phyloP scores from a whole-genome alignment of 2,113 vertebrate genomes.

The Rhinoderma darwinii region DNA sequence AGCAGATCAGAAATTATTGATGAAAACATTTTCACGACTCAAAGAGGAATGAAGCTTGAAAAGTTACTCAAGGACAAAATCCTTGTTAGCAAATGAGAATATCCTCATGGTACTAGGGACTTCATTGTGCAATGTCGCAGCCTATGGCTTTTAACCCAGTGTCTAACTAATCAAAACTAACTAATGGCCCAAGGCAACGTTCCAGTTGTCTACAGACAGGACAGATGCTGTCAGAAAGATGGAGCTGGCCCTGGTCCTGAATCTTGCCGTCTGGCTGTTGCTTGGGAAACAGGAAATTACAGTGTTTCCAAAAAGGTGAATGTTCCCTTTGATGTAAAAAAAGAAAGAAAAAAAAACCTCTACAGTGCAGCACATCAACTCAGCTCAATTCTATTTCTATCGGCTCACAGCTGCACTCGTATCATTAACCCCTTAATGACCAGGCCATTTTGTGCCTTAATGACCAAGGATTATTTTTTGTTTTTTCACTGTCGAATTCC shows the following conservation, averaged over 20 bases:
- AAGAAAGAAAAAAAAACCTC: background rate
- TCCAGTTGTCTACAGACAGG: slow-evolving; percentile 56
- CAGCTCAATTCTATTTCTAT: background rate
- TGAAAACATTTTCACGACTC: slow-evolving; percentile 15
- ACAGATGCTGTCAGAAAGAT: slow-evolving; percentile 50
- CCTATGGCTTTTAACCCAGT: slow-evolving; percentile 54
- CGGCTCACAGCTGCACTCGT: background rate
- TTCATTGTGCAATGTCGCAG: slow-evolving; percentile 46
- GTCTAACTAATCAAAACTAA: slow-evolving; percentile 57
- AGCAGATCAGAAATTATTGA: slow-evolving; percentile 8
- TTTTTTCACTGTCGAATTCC: too few relatives aligned
- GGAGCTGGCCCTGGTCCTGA: slow-evolving; percentile 55
- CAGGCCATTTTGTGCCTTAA: too few relatives aligned
- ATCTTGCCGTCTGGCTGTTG: slow-evolving; percentile 24
- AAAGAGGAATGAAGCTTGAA: slow-evolving; percentile 7
- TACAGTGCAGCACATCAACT: background rate
- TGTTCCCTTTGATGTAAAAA: slow-evolving; percentile 16
- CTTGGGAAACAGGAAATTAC: slow-evolving; percentile 39
- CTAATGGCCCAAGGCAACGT: slow-evolving; percentile 57
- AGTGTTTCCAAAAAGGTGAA: slow-evolving; percentile 27
- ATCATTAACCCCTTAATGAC: background rate
- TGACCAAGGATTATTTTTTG: too few relatives aligned
- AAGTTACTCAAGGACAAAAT: slow-evolving; percentile 53
- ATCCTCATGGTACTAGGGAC: slow-evolving; percentile 45
- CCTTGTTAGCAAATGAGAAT: slow-evolving; percentile 49